Base-by-base conservation (phyloP, 2,888 invertebrate genomes). In the Agrochola lota region DNA sequence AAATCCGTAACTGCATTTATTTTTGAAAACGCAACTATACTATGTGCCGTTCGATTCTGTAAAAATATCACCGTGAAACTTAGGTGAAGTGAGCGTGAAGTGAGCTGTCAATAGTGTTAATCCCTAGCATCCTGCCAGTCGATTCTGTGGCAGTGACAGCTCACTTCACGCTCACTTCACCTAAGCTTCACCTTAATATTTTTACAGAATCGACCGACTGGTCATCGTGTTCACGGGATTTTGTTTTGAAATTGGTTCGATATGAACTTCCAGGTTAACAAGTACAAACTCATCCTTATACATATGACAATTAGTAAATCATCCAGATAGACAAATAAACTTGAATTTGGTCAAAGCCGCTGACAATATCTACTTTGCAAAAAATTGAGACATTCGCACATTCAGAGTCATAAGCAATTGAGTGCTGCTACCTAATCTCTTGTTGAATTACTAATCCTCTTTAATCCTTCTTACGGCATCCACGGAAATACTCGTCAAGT, bases 401-500 rank as follows among this genome's bases (percentile, higher is more conserved):
- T 17, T 23, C 9, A 17, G 2, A 46, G 15, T 30, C 2, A 0
- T 23, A 59, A 81, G 57, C 43, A 81, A 52, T 59, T 74, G 57
- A 64, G 59, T 55, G 17, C 57, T 40, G 40, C 49, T 20, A 62
- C n/a, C 6, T 35, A 46, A n/a, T 8, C 0, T 26, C 17, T 63
- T 40, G 2, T 80, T 26, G 17, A 26, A 64, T 43, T 2, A 52
- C 52, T 81, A 35, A 79, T 35, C 76, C 76, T 66, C 43, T 66
- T 75, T 8, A 81, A 4, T 20, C 52, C 26, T 67, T 60, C 78
- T 55, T 67, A 76, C 4, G 52, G n/a, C 11, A 15, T 15, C 5
- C 15, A 55, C 60, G 60, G 77, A 81, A 79, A 60, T 49, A 73
- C 69, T 79, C 30, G 6, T 49, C 1, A 11, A 4, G 20, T 62